Evolutionary conservation across 2,888 invertebrate genomes (phyloP), one percentile per base, ranked within the genome.

Genomic region (Oasisia sp.): DNA sequence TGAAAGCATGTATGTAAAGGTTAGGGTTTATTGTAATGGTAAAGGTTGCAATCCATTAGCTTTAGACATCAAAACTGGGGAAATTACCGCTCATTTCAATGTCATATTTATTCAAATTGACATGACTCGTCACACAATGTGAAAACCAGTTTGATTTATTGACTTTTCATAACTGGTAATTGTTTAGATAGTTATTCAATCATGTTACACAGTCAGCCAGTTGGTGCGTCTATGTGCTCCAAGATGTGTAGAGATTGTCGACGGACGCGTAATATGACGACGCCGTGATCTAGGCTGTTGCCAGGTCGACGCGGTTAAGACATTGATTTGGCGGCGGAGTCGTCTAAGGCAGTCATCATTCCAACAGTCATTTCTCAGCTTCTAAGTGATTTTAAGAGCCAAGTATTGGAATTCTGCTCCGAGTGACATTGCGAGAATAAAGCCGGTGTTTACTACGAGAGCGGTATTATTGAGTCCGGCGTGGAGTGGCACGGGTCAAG

Each of bases 321-420:
- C 74, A 74, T 74, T 74, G 74, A 74, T 74, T 74, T 74, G n/a
- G 3, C 7, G 74, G 74, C 74, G 7, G 74, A 74, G 74, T 74
- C 27, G 19, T 74, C 27, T 74, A 74, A 74, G n/a, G 74, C 74
- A 74, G 74, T 27, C 91, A 7, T 45, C 91, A 27, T 19, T 91
- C 91, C 9, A 32, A 50, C 91, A 50, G 19, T 91, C 32, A 32
- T 91, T 90, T 38, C 90, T 38, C 44, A 38, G 32, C 44, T 90
- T 90, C 44, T 90, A 90, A 90, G 74, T 74, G 74, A n/a, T 74
- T 74, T 74, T 74, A 74, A 74, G 74, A n/a, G 74, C 74, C 74
- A 74, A 74, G n/a, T 74, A 74, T 74, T 74, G 74, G 74, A 74
- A 27, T 19, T 74, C 27, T 74, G 74, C n/a, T 74, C 19, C 5